These are phyloP conservation scores for Xenopus tropicalis DNA, from an alignment of 2,113 vertebrate species.

Conservation along the genomic window UCB_Xtro_10.0 CM004446.2:70767001-70767500, in stretches of 20 bases:
- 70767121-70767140: not conserved
- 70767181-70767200: not conserved
- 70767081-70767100: not conserved
- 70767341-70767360: not conserved
- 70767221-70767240: not conserved
- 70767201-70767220: not conserved
- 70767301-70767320: not conserved
- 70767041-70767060: not conserved
- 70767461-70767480: slow-evolving; percentile 31
- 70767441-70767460: not conserved
- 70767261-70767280: not conserved
- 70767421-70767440: not conserved
- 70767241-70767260: not conserved
- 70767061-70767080: not conserved
- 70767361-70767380: not conserved
- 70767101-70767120: not conserved
- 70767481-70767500: slow-evolving; percentile 35
- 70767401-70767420: not conserved
- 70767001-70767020: not conserved
- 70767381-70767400: not conserved
- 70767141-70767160: not conserved
- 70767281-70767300: not conserved
- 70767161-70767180: not conserved
- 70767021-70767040: not conserved
- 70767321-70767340: not conserved